phyloP scores from a whole-genome alignment of 2,797 vertebrate genomes.

The Chiroxiphia lanceolata region DNA sequence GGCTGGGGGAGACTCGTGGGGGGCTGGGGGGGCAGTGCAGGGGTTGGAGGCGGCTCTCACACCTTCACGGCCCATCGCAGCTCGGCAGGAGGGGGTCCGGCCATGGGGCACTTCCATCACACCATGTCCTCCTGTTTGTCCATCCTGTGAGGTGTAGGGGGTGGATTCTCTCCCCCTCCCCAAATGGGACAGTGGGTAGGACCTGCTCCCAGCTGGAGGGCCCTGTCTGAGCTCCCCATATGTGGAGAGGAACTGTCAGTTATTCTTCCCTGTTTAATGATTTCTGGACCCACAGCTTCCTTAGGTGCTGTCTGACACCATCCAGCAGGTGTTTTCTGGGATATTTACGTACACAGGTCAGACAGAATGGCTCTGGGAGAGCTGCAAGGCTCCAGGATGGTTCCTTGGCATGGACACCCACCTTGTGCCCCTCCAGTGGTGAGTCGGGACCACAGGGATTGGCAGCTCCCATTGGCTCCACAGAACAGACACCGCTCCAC shows the following conservation, averaged over 20 bases:
- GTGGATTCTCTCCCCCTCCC: neutral
- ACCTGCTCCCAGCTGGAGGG: fast-evolving
- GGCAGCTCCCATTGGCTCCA: fast-evolving
- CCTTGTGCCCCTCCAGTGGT: fast-evolving
- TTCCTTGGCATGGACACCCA: fast-evolving
- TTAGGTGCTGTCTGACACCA: neutral
- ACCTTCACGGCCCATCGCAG: neutral
- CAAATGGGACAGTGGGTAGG: neutral
- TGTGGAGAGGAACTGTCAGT: neutral
- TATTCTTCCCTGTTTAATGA: neutral
- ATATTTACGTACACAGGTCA: neutral
- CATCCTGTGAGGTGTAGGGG: neutral
- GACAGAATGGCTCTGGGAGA: neutral
- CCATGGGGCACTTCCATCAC: neutral
- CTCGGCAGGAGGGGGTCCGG: neutral
- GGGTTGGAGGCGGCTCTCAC: fast-evolving
- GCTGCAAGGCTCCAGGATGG: neutral
- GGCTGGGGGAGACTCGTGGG: fast-evolving
- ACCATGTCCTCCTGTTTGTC: neutral
- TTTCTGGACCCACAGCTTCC: neutral
- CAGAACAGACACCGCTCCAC: fast-evolving
- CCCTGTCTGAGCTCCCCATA: neutral
- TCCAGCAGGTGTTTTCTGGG: neutral
- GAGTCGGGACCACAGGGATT: fast-evolving
- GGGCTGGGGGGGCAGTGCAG: neutral